Conservation (phyloP, 2,797 vertebrate genomes). For the Coendou prehensilis region DNA sequence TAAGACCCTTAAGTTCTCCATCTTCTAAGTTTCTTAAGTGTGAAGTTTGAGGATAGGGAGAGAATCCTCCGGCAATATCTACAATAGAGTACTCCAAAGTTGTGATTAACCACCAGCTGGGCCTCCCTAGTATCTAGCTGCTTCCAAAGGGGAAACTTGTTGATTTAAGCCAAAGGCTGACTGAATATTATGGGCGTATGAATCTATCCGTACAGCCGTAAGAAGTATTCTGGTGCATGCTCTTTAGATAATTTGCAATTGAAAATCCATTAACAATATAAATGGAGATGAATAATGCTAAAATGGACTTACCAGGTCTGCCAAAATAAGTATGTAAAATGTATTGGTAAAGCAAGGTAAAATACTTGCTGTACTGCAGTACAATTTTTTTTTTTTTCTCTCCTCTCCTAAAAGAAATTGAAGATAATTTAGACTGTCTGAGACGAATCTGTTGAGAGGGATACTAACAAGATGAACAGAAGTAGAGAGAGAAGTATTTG, state of each 20-base stretch:
- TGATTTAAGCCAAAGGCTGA: constrained; percentile 66
- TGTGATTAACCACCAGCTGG: neutral
- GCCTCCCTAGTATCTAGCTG: constrained; percentile 8
- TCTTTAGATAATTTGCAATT: constrained; percentile 80
- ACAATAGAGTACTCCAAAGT: constrained; percentile 53
- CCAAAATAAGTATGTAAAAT: constrained; percentile 75
- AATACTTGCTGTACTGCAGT: constrained; percentile 54
- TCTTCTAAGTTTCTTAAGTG: constrained; percentile 28
- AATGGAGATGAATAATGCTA: constrained; percentile 71
- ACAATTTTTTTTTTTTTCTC: constrained; percentile 6
- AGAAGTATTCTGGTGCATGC: constrained; percentile 66
- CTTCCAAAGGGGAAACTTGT: constrained; percentile 25
- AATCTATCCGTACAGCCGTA: constrained; percentile 68
- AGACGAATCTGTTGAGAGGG: constrained; percentile 70
- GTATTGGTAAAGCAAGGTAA: constrained; percentile 37
- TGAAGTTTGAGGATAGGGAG: neutral
- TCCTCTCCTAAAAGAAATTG: constrained; percentile 52
- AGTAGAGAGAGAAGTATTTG: constrained; percentile 49
- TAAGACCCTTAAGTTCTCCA: neutral
- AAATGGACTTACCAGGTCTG: constrained; percentile 70
- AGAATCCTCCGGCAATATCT: neutral
- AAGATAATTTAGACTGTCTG: constrained; percentile 64
- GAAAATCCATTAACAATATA: constrained; percentile 74
- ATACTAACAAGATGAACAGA: constrained; percentile 73
- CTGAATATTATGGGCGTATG: constrained; percentile 47